These are phyloP conservation scores for Aptenodytes patagonicus DNA, from an alignment of 2,113 vertebrate species.

Conservation along the genomic window DNA sequence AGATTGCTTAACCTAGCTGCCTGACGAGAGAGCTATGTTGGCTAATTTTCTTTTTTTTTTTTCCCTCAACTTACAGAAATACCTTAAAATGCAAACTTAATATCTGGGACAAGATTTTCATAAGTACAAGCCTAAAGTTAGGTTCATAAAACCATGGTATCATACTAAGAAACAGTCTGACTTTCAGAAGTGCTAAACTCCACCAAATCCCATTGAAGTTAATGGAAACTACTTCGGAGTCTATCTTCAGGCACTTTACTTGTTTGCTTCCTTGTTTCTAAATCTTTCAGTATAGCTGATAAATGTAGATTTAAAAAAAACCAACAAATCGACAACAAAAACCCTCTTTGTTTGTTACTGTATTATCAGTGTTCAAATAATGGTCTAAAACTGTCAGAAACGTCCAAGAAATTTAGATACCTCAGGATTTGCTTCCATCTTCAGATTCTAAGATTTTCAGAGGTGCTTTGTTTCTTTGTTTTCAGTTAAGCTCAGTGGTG, in stretches of 20 bases:
- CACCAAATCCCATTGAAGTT: background rate
- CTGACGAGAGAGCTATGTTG: background rate
- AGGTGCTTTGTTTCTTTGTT: background rate
- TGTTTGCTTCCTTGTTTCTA: background rate
- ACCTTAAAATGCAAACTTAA: background rate
- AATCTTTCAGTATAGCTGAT: background rate
- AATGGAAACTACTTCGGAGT: background rate
- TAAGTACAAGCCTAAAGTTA: background rate
- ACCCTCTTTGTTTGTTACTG: background rate
- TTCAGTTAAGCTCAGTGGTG: background rate
- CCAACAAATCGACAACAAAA: background rate
- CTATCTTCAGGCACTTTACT: background rate
- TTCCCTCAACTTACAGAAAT: background rate
- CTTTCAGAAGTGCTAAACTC: background rate
- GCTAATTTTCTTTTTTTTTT: background rate
- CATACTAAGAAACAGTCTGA: background rate
- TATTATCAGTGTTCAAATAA: conserved; percentile 14
- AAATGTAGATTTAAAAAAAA: conserved; percentile 2
- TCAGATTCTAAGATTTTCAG: background rate
- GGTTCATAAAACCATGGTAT: background rate
- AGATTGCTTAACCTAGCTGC: background rate
- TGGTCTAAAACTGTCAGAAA: background rate
- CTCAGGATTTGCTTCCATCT: background rate
- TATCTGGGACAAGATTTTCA: background rate
- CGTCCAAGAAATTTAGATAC: background rate